Base-by-base conservation (phyloP, 2,113 vertebrate species). In the Redunca redunca region DNA sequence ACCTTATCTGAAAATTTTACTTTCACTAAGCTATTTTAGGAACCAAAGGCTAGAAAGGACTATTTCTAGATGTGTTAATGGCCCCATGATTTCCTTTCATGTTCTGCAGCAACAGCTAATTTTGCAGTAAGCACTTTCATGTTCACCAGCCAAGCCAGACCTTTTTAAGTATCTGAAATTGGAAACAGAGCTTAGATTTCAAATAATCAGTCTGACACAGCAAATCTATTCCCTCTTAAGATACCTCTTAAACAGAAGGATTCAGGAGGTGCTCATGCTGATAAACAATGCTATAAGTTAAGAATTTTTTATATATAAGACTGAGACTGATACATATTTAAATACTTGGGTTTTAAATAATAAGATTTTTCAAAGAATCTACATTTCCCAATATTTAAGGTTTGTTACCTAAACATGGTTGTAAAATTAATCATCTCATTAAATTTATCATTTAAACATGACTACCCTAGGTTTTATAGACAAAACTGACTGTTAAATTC, bases 61-160 rank as follows among this genome's bases (percentile, higher is more conserved):
- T 97, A 97, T 97, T 97, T 98, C 93, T 93, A 92, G 82, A 97
- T 52, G 93, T 95, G 98, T 85, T 97, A 98, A 97, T 82, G 62
- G 88, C 55, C 91, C 91, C 89, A 6, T 97, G 97, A 96, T 94
- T 97, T 92, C 92, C 40, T 96, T 95, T 97, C 78, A 58, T 67
- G 86, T 87, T 97, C 78, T 77, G 14, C 93, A 90, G 80, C n/a
- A 94, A 89, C 46, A 90, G 82, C 85, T 96, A 94, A 94, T 88
- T 97, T 94, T 95, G 62, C 78, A 94, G 60, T 67, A 96, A 82
- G 53, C 25, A 60, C 55, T 90, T 92, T 93, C n/a, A 97, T 55
- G 78, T 90, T 93, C 86, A 87, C 60, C 88, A 83, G 93, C 36
- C 88, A 78, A 62, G 43, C 36, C 40, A 21, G 52, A 87, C 52